Conservation (phyloP, 2,113 vertebrate genomes). For the Scolopax mira region DNA sequence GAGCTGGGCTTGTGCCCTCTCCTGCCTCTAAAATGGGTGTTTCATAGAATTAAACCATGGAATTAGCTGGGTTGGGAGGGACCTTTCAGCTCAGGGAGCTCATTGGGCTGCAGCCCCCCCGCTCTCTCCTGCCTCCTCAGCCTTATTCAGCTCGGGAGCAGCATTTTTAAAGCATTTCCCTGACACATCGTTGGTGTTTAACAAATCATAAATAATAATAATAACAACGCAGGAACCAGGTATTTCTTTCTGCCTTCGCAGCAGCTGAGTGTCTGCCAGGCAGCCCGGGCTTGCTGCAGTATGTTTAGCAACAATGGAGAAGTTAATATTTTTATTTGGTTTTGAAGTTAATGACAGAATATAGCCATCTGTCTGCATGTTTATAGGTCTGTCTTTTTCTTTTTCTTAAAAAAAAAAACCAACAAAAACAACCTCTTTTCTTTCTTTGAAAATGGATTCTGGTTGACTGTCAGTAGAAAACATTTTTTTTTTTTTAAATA, state of each 20-base stretch:
- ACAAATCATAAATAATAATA: background rate
- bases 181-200: no score
- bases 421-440: background rate
- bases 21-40: fast-evolving
- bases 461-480: background rate
- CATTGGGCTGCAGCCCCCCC: fast-evolving
- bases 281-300: background rate
- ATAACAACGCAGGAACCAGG: background rate
- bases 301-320: background rate
- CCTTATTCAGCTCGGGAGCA: background rate
- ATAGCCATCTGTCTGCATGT: constrained; percentile 5
- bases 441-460: background rate
- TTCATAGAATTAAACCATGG: background rate
- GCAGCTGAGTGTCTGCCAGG: background rate
- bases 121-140: background rate
- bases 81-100: background rate
- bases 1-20: fast-evolving
- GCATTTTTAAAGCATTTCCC: background rate
- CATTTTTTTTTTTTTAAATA: background rate
- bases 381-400: background rate
- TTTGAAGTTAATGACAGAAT: constrained; percentile 24
- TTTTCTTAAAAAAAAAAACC: background rate
- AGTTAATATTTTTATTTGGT: constrained; percentile 10
- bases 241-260: background rate
- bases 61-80: background rate